A percentile compares a stretch with the other conserved stretches of the same genome.
Conservation (phyloP, 2,113 vertebrate species). For the Phasianus colchicus region DNA sequence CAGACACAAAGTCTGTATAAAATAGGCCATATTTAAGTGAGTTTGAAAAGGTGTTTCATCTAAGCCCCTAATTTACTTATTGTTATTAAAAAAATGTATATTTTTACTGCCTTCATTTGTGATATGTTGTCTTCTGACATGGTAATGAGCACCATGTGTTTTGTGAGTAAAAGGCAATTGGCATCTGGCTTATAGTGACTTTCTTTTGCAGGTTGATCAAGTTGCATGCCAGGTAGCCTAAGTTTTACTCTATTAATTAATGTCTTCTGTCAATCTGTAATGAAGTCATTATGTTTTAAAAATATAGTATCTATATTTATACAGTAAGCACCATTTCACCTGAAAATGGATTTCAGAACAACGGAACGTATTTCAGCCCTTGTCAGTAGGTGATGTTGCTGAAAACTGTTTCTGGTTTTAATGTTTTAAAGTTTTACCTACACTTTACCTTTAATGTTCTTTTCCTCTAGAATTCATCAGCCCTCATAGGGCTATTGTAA, state of each 20-base stretch:
- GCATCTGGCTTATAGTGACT: background rate
- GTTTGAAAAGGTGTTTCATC: background rate
- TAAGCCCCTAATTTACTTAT: background rate
- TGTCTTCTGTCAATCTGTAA: background rate
- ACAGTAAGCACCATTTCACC: background rate
- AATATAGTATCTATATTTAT: background rate
- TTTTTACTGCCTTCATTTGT: background rate
- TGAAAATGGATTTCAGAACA: background rate
- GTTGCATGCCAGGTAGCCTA: background rate
- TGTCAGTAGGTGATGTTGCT: background rate
- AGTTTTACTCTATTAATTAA: background rate
- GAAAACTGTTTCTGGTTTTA: background rate
- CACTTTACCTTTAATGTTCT: background rate
- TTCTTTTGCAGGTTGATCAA: background rate
- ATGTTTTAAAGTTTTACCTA: background rate
- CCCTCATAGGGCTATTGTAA: background rate
- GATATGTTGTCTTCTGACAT: background rate
- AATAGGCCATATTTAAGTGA: background rate
- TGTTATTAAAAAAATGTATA: background rate
- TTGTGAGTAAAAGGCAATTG: background rate
- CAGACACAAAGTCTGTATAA: background rate
- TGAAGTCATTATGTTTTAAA: background rate
- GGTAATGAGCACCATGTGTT: background rate
- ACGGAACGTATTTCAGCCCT: background rate
- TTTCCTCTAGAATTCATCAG: background rate